A percentile compares a stretch with the other conserved stretches of the same genome.
Evolutionary conservation across 1,140 invertebrate species (phyloP).

Genomic region (Hylaeus volcanicus): DNA sequence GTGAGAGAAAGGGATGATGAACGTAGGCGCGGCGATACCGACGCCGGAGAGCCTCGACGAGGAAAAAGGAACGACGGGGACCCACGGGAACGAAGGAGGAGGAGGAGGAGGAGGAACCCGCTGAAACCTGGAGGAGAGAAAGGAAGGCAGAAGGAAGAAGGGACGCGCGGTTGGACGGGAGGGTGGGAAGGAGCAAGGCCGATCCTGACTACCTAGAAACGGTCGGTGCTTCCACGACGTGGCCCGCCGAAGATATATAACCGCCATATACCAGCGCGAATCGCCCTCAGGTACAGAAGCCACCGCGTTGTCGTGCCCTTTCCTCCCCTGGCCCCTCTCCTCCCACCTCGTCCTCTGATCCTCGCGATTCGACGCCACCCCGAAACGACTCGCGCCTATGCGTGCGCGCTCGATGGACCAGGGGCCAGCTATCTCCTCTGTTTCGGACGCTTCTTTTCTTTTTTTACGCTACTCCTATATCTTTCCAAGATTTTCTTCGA

Average conservation of each 20-base stretch:
- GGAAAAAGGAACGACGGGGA: conserved; percentile 6
- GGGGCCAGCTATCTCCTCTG: too few relatives aligned
- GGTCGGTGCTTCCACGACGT: conserved; percentile 38
- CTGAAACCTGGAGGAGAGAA: not conserved
- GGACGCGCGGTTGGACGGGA: conserved; percentile 29
- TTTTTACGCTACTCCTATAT: too few relatives aligned
- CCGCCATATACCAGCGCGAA: conserved; percentile 52
- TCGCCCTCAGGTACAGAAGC: conserved; percentile 53
- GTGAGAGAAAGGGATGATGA: not conserved
- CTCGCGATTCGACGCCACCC: too few relatives aligned
- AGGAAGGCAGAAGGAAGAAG: conserved; percentile 20
- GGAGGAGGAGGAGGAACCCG: not conserved
- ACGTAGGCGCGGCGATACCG: not conserved
- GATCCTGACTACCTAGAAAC: conserved; percentile 54
- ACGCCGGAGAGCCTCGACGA: not conserved
- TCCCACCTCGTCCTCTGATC: too few relatives aligned
- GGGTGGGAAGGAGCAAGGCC: conserved; percentile 37
- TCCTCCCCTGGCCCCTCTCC: not conserved
- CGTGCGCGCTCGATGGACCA: too few relatives aligned
- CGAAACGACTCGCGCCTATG: too few relatives aligned
- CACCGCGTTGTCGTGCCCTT: conserved; percentile 32
- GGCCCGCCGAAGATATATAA: conserved; percentile 49
- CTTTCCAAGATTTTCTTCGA: too few relatives aligned
- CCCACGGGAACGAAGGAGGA: conserved; percentile 24
- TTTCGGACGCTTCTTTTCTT: too few relatives aligned